phyloP scores from a whole-genome alignment of 2,888 invertebrate genomes.

The Drosophila aldrichi region DNA sequence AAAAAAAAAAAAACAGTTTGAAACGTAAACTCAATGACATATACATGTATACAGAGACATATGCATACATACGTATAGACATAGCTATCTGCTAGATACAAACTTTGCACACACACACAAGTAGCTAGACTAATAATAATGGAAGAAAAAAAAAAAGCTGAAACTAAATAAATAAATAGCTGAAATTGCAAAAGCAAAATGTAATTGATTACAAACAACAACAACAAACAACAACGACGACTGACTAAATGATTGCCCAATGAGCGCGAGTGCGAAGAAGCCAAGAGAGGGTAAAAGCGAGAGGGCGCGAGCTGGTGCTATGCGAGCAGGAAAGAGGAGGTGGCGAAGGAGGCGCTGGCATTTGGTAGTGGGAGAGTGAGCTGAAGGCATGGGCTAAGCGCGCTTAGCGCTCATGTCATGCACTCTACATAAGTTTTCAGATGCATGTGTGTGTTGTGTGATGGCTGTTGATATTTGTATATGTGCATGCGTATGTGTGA shows the following conservation, averaged over 20 bases:
- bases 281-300: slow-evolving; percentile 5
- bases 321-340: background rate
- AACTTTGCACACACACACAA: slow-evolving; percentile 45
- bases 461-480: slow-evolving; percentile 15
- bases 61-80: slow-evolving; percentile 34
- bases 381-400: slow-evolving; percentile 59
- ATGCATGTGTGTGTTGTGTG: slow-evolving; percentile 28
- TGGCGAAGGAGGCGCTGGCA: background rate
- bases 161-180: slow-evolving; percentile 82
- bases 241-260: slow-evolving; percentile 80
- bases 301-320: background rate
- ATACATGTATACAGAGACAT: slow-evolving; percentile 18
- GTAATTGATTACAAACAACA: slow-evolving; percentile 76
- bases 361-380: slow-evolving; percentile 23
- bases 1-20: slow-evolving; percentile 31
- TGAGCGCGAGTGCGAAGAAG: slow-evolving; percentile 60
- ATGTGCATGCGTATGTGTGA: slow-evolving; percentile 17
- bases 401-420: slow-evolving; percentile 73
- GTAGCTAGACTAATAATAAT: slow-evolving; percentile 74
- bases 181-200: slow-evolving; percentile 81
- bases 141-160: slow-evolving; percentile 61
- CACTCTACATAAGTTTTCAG: slow-evolving; percentile 71
- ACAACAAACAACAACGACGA: slow-evolving; percentile 47
- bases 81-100: slow-evolving; percentile 75
- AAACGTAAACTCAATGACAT: slow-evolving; percentile 67